These are phyloP conservation scores for Crocuta crocuta DNA, from an alignment of 2,113 vertebrate species.

Conservation along the genomic window DNA sequence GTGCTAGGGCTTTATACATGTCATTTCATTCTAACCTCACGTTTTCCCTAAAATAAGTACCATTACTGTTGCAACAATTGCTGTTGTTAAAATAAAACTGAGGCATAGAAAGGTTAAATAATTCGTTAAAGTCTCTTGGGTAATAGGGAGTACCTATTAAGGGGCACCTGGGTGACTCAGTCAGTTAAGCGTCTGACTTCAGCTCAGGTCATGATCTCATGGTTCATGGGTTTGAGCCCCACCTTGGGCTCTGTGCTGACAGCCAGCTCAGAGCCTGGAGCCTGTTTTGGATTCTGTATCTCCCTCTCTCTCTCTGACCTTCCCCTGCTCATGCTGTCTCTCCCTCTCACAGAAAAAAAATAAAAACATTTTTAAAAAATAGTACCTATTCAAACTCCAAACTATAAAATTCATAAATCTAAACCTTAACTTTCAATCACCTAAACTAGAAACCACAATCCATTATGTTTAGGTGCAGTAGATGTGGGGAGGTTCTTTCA, in stretches of 20 bases:
- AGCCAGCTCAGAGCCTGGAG: too few species aligned
- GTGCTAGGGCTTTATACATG: neutral
- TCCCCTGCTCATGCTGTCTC: too few species aligned
- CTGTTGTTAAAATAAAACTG: neutral
- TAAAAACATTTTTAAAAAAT: too few species aligned
- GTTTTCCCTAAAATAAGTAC: neutral
- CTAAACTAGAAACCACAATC: neutral
- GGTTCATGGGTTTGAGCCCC: too few species aligned
- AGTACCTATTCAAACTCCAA: neutral
- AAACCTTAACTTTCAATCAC: neutral
- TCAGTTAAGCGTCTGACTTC: too few species aligned
- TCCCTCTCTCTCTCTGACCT: too few species aligned
- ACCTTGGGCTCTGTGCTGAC: too few species aligned
- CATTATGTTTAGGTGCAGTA: neutral
- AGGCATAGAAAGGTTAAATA: neutral
- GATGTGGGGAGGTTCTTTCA: neutral
- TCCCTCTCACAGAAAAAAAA: too few species aligned
- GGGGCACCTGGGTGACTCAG: too few species aligned
- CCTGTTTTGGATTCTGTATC: too few species aligned
- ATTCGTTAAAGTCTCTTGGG: neutral
- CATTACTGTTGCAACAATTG: neutral
- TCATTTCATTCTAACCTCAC: neutral
- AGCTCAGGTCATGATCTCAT: too few species aligned
- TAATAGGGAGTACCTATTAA: neutral
- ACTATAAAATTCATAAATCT: neutral